These are phyloP conservation scores for Proisotoma minuta DNA, from an alignment of 2,888 invertebrate genomes.

Conservation along the genomic window DNA sequence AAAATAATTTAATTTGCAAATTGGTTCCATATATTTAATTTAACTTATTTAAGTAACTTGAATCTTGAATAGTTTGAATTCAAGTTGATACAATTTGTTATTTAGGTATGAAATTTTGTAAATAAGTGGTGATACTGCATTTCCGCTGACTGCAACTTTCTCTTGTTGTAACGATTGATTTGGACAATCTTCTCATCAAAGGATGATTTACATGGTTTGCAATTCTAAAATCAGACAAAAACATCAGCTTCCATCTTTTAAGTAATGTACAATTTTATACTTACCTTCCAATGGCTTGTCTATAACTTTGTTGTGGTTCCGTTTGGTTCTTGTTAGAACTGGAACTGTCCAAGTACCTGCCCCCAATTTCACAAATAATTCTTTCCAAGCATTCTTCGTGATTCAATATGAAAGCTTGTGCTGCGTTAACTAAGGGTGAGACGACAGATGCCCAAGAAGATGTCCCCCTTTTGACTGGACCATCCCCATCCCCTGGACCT, in stretches of 20 bases:
- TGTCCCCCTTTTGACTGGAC: neutral
- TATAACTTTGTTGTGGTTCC: no score
- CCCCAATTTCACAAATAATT: slow-evolving; percentile 24
- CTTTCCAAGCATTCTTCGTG: slow-evolving; percentile 28
- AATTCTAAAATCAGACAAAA: no score
- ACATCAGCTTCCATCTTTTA: neutral
- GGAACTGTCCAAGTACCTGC: slow-evolving; percentile 8
- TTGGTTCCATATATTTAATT: no score
- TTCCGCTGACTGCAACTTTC: neutral
- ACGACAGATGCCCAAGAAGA: neutral
- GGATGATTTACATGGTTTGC: slow-evolving; percentile 1
- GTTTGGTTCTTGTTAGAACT: slow-evolving; percentile 6
- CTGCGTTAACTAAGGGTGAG: neutral
- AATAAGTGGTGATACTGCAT: neutral
- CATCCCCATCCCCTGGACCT: slow-evolving; percentile 3
- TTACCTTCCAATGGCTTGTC: slow-evolving; percentile 20
- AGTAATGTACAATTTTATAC: neutral
- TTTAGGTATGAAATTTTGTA: no score
- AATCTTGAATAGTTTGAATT: no score
- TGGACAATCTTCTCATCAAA: neutral
- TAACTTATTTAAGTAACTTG: no score
- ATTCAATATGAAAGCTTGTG: slow-evolving; percentile 11
- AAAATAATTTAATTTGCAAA: no score
- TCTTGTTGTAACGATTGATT: neutral
- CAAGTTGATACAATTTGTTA: no score